Evolutionary conservation across 1,140 invertebrate species (phyloP).

Genomic region (Panulirus ornatus): DNA sequence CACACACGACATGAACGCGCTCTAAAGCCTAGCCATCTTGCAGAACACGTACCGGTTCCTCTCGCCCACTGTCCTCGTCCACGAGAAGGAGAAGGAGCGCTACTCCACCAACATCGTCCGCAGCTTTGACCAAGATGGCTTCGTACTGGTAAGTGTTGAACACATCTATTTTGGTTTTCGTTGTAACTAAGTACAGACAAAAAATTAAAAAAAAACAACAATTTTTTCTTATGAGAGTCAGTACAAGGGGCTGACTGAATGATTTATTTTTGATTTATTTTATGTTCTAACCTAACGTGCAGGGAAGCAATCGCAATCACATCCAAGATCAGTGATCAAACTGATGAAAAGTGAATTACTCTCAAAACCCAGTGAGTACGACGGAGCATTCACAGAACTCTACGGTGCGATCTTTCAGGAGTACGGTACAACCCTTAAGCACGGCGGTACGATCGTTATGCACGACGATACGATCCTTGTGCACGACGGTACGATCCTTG

Average conservation of each 20-base stretch:
- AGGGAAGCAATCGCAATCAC: neutral
- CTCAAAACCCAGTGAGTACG: too few species aligned
- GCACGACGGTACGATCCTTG: too few species aligned
- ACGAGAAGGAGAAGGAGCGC: conserved; percentile 20
- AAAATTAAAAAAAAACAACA: neutral
- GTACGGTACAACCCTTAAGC: too few species aligned
- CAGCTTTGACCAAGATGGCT: conserved; percentile 20
- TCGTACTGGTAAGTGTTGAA: neutral
- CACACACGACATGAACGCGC: neutral
- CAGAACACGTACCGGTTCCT: conserved; percentile 28
- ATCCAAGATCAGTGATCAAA: neutral
- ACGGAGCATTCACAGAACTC: too few species aligned
- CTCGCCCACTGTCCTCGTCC: neutral
- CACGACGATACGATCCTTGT: too few species aligned
- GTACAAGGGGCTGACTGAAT: neutral
- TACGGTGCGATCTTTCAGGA: too few species aligned
- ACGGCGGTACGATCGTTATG: too few species aligned
- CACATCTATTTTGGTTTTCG: neutral
- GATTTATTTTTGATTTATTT: neutral
- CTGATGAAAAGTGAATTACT: neutral
- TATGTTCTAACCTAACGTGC: neutral
- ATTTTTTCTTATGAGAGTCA: neutral
- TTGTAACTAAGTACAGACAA: neutral
- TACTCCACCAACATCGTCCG: neutral
- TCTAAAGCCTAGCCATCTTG: neutral